A percentile compares a stretch with the other conserved stretches of the same genome.
Evolutionary conservation across 2,888 invertebrate genomes (phyloP).

Genomic region (Conomelus anceps): DNA sequence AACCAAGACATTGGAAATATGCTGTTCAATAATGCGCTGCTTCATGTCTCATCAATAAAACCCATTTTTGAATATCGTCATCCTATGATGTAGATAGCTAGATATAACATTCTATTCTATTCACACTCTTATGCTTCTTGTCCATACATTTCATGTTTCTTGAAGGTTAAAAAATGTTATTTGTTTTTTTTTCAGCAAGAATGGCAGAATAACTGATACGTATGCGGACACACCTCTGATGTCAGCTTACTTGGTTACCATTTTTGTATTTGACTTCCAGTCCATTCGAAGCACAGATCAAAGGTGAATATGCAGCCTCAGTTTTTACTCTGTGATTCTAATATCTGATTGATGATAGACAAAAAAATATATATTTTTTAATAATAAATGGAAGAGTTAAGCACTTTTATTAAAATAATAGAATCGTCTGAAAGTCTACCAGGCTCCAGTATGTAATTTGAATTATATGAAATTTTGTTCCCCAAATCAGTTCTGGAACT

Average conservation of each 20-base stretch:
- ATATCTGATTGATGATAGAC: no score
- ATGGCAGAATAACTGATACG: conserved; percentile 15
- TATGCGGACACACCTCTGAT: conserved; percentile 27
- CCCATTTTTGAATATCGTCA: not conserved
- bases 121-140: no score
- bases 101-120: not conserved
- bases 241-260: conserved; percentile 27
- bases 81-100: not conserved
- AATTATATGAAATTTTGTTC: no score
- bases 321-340: not conserved
- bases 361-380: no score
- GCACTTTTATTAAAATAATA: no score
- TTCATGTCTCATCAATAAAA: not conserved
- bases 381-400: no score
- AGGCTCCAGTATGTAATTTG: no score
- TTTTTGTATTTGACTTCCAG: conserved; percentile 25
- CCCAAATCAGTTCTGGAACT: no score
- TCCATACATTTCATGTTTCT: no score
- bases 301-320: not conserved
- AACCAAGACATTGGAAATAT: no score
- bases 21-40: not conserved
- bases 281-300: not conserved
- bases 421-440: no score
- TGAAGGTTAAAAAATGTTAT: not conserved
- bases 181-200: not conserved